Base-by-base conservation (phyloP, 2,888 invertebrate species). In the Meliscaeva auricollis region DNA sequence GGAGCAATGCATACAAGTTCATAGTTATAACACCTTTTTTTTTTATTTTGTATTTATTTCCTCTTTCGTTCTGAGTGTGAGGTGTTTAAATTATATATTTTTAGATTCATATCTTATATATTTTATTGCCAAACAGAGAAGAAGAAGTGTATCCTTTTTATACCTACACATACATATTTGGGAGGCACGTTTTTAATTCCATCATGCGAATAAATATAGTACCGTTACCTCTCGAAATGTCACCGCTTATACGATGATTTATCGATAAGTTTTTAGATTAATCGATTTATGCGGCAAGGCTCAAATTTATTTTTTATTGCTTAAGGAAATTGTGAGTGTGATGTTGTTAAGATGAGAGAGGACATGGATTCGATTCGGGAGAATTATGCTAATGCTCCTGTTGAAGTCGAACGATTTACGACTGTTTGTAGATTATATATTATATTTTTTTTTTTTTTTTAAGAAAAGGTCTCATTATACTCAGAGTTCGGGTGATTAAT, bases 241-340 rank as follows among this genome's bases (percentile, higher is more conserved):
- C 13, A 13, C 13, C 20, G 17, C 35, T 20, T 46, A 3, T 48
- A n/a, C n/a, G 41, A 79, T 68, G 73, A 79, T 79, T 79, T 74
- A 74, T 60, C 66, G 73, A 68, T 44, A 38, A 66, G 41, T 32
- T 66, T 22, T 38, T 60, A 41, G 50, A 79, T 73, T 73, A 68
- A 79, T 79, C 73, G 73, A 73, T 79, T 79, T 73, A 58, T 79
- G 68, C 30, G 73, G 52, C 32, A 60, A 73, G 44, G 20, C 32
- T 66, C 44, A 73, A 73, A 73, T 73, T 73, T 79, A 44, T 73
- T 44, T 79, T 73, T 68, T 79, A 79, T 79, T 73, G 52, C 44
- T 13, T 22, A 9, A 35, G 73, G 64, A 73, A 50, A 72, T 78
- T 66, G 58, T 38, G 17, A 17, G 9, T 11, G 9, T 38, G 38